These are phyloP conservation scores for Oncorhynchus clarkii DNA, from an alignment of 2,113 vertebrate genomes.

Conservation along the genomic window DNA sequence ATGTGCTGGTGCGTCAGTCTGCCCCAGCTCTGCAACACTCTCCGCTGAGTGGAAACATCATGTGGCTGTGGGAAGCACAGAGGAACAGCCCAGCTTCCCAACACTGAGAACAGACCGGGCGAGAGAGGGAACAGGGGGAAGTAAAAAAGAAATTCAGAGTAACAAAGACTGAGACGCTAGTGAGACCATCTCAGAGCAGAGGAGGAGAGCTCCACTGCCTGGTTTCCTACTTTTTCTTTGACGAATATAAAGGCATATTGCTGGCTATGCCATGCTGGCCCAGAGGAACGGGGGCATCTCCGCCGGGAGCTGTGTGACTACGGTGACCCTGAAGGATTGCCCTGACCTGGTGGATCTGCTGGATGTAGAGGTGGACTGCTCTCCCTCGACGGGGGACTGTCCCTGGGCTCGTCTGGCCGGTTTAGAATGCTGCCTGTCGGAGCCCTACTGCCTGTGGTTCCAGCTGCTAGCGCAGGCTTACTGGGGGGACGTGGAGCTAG, in stretches of 20 bases:
- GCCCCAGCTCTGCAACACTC: constrained; percentile 51
- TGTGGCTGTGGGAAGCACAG: constrained; percentile 59
- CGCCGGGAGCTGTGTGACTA: constrained; percentile 42
- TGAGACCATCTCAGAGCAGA: neutral
- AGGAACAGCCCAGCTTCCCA: constrained; percentile 52
- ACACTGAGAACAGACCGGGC: constrained; percentile 32
- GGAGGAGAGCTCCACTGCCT: neutral
- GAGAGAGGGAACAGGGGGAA: neutral
- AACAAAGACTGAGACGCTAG: constrained; percentile 6
- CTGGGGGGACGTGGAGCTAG: constrained; percentile 72
- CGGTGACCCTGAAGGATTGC: constrained; percentile 54
- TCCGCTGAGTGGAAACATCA: constrained; percentile 65
- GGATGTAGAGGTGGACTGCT: constrained; percentile 45
- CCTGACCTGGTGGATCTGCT: constrained; percentile 24
- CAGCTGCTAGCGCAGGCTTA: constrained; percentile 71
- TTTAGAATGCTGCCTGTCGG: constrained; percentile 67
- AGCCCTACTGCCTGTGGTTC: constrained; percentile 75
- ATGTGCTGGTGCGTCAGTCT: constrained; percentile 62
- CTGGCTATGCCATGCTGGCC: constrained; percentile 68
- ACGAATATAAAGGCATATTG: neutral
- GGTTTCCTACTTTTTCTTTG: neutral
- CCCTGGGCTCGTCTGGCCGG: constrained; percentile 72
- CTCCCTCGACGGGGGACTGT: constrained; percentile 48
- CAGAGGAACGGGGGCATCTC: constrained; percentile 61
- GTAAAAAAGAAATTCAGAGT: constrained; percentile 4